Evolutionary conservation across 2,113 vertebrate genomes (phyloP), one percentile per base, ranked within the genome.

Genomic region (Indri indri): DNA sequence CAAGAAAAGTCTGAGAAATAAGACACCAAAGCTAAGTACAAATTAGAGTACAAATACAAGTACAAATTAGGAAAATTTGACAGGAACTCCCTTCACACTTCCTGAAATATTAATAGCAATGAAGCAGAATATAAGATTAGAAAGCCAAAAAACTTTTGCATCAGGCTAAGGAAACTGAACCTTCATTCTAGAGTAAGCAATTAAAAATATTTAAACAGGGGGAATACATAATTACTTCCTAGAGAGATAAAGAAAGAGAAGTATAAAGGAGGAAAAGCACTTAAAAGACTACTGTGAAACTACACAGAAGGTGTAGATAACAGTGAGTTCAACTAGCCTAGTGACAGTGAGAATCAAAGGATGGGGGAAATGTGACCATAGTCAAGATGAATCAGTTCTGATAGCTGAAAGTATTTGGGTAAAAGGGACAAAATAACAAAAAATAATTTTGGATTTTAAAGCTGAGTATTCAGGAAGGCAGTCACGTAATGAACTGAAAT

Each of bases 401-500:
- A 71, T 10, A 91, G 23, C 11, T 82, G 0, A 40, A 93, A 76
- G 16, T 93, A 54, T 59, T 5, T 71, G n/a, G 4, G 6, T 70
- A 11, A 74, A 89, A 70, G 4, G 18, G 37, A 63, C 8, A 83
- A 97, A 90, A 76, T 40, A 71, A 65, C 34, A 79, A 93, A 76
- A 93, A 77, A 42, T 13, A 80, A 83, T 17, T 80, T 37, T 68
- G 42, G 9, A n/a, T 81, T 91, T 91, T 83, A 95, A 95, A 81
- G 34, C 10, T 84, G n/a, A 76, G 8, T 90, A 74, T 82, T 94
- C 61, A 95, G 34, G 40, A 82, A 18, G 61, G 74, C 3, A 79
- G 32, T 22, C 27, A 88, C 27, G 6, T 18, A 90, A 90, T 79
- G 94, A 83, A 88, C 4, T 66, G 22, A 96, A 89, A 93, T 84